phyloP scores from a whole-genome alignment of 2,797 vertebrate genomes.

The Salarias fasciatus region DNA sequence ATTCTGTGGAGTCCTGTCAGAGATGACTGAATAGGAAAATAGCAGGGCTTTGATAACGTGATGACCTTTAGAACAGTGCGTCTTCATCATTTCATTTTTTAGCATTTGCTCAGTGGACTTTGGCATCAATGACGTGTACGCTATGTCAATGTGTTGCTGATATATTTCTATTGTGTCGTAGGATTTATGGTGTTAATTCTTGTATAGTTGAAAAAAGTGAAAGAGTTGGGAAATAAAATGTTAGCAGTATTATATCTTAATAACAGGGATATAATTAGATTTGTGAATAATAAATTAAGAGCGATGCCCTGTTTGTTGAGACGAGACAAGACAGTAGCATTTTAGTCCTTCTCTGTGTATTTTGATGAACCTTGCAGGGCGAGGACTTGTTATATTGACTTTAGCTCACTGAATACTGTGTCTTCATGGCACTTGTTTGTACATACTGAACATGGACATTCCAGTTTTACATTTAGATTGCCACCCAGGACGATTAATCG shows the following conservation, averaged over 20 bases:
- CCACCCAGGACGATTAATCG: slow-evolving; percentile 29
- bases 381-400: slow-evolving; percentile 71
- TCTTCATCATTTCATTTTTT: slow-evolving; percentile 36
- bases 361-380: slow-evolving; percentile 81
- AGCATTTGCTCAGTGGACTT: slow-evolving; percentile 30
- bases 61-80: slow-evolving; percentile 33
- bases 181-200: slow-evolving; percentile 31
- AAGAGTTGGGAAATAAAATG: slow-evolving; percentile 1
- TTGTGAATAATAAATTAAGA: slow-evolving; percentile 34
- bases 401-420: slow-evolving; percentile 49
- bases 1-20: no score
- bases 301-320: slow-evolving; percentile 35
- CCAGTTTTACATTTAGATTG: slow-evolving; percentile 54
- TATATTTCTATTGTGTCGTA: slow-evolving; percentile 32
- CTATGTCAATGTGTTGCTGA: slow-evolving; percentile 19
- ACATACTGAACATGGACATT: slow-evolving; percentile 67
- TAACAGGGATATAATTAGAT: slow-evolving; percentile 48
- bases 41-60: slow-evolving; percentile 33
- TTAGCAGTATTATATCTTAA: slow-evolving; percentile 74
- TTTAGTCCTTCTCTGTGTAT: slow-evolving; percentile 52
- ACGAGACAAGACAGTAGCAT: slow-evolving; percentile 38
- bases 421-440: slow-evolving; percentile 65
- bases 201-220: slow-evolving; percentile 11
- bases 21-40: no score
- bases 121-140: slow-evolving; percentile 45